phyloP scores from a whole-genome alignment of 2,113 vertebrate genomes.

The cattle (Bos taurus) region DNA sequence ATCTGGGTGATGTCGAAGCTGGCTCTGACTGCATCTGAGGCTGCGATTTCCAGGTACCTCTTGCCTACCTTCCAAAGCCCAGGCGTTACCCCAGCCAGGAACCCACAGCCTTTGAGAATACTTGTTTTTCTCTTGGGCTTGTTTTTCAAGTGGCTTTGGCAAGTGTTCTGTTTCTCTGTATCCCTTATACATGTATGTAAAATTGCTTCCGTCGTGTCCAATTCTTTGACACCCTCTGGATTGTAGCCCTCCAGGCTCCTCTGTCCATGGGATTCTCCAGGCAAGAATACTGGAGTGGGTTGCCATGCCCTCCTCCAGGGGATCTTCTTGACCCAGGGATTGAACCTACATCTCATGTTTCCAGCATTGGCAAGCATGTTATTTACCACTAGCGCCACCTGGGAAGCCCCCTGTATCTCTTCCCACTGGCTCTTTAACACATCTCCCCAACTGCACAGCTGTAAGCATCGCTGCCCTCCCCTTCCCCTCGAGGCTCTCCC shows the following conservation, averaged over 20 bases:
- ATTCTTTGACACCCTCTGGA: neutral
- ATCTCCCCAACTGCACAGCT: no score
- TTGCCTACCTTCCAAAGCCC: neutral
- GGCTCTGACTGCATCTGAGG: no score
- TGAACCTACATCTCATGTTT: neutral
- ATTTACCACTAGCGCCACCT: neutral
- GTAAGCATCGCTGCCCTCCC: neutral
- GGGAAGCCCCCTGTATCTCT: neutral
- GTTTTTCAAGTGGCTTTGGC: neutral
- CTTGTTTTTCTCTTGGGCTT: neutral
- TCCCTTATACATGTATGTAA: neutral
- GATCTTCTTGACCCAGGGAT: neutral
- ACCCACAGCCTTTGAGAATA: neutral
- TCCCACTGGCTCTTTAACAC: fast-evolving
- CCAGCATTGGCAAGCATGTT: neutral
- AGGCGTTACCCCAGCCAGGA: neutral
- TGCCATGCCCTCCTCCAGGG: neutral
- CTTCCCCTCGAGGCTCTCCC: no score
- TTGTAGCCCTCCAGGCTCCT: neutral
- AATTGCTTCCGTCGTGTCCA: fast-evolving
- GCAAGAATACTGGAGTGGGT: neutral
- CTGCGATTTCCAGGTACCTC: fast-evolving
- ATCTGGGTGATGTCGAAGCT: fast-evolving
- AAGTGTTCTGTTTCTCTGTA: neutral
- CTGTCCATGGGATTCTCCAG: neutral